Conservation (phyloP, 2,797 vertebrate species). For the Luscinia luscinia region DNA sequence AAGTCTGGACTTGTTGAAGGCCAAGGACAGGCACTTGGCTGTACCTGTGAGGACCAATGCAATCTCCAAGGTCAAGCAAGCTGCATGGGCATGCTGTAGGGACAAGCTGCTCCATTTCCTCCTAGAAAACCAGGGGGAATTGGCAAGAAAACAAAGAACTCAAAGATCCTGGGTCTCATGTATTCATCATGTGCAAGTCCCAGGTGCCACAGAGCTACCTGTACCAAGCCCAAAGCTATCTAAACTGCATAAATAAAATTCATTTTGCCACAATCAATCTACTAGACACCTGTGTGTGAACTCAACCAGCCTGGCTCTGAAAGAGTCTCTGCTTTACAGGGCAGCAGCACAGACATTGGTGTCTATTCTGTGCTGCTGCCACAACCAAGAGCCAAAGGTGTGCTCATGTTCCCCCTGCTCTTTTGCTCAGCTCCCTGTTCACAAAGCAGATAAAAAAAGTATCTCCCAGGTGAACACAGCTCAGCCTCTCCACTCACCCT, state of each 20-base stretch:
- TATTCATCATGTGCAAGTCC: not conserved
- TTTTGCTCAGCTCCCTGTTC: not conserved
- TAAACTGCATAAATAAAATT: not conserved
- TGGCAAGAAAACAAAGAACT: not conserved
- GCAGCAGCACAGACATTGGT: not conserved
- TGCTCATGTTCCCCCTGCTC: not conserved
- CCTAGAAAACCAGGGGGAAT: not conserved
- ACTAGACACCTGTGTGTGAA: not conserved
- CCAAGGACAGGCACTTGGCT: not conserved
- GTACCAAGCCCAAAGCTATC: not conserved
- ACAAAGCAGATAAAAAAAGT: not conserved
- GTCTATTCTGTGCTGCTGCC: not conserved
- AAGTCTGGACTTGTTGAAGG: not conserved
- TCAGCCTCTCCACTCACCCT: not conserved
- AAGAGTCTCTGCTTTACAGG: not conserved
- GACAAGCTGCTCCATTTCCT: not conserved
- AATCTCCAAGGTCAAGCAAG: not conserved
- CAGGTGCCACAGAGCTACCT: not conserved
- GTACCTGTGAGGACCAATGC: not conserved
- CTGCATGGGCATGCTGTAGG: rapidly evolving
- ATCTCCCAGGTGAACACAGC: not conserved
- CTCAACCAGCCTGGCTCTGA: not conserved
- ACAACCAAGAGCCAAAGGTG: not conserved
- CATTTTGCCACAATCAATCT: not conserved
- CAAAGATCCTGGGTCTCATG: not conserved